Conservation (phyloP, 2,113 vertebrate genomes). For the Caranx melampygus region DNA sequence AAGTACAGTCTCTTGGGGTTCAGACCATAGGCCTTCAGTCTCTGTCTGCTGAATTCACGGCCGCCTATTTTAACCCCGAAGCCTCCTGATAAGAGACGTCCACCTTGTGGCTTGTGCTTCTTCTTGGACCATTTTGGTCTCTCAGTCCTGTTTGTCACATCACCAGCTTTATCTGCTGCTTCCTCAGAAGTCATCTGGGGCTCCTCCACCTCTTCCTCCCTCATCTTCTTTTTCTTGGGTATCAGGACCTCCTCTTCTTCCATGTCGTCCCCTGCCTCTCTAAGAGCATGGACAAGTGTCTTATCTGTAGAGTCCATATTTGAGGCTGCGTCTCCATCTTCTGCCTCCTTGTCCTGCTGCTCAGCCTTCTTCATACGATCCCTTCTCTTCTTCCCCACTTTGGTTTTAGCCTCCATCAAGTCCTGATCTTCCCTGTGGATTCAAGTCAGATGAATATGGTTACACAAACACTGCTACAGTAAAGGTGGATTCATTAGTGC, state of each 20-base stretch:
- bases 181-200: not conserved
- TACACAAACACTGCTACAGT: not conserved
- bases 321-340: not conserved
- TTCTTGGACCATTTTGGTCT: conserved; percentile 67
- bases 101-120: conserved; percentile 62
- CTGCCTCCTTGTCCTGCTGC: conserved; percentile 32
- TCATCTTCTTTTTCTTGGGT: conserved; percentile 75
- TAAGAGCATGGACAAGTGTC: not conserved
- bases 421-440: conserved; percentile 70
- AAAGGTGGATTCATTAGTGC: not conserved
- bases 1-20: conserved; percentile 90
- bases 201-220: conserved; percentile 45
- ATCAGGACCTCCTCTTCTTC: conserved; percentile 70
- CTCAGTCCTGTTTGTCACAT: conserved; percentile 45
- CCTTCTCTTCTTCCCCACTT: conserved; percentile 76
- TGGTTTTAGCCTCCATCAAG: conserved; percentile 59
- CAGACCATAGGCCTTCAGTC: conserved; percentile 90
- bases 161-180: not conserved
- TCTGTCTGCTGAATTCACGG: conserved; percentile 85
- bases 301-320: conserved; percentile 22
- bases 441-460: not conserved
- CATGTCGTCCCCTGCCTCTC: conserved; percentile 15
- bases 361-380: conserved; percentile 57
- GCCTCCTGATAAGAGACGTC: conserved; percentile 66
- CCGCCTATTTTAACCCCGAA: conserved; percentile 83